Conservation (phyloP, 2,888 invertebrate species). For the Acanthosoma haemorrhoidale region DNA sequence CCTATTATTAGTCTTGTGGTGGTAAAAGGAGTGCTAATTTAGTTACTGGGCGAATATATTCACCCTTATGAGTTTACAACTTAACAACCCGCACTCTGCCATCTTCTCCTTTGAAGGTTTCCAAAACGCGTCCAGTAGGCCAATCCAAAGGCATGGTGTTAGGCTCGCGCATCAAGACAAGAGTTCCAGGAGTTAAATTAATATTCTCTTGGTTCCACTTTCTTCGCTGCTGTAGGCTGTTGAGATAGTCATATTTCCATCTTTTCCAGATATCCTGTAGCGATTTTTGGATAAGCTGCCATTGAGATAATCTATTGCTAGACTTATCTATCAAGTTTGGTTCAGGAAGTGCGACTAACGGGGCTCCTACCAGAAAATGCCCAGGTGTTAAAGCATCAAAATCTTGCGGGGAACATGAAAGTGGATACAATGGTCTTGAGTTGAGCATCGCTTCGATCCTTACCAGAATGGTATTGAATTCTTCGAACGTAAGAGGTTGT, state of each 20-base stretch:
- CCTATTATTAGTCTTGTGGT: too few species aligned
- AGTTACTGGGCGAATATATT: neutral
- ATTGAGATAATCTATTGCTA: neutral
- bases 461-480: conserved; percentile 14
- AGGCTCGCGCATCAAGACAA: neutral
- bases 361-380: too few species aligned
- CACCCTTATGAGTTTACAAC: neutral
- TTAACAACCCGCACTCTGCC: too few species aligned
- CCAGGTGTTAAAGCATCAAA: neutral
- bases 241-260: conserved; percentile 25
- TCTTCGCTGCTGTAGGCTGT: neutral
- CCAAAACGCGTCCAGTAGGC: neutral
- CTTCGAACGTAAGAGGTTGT: conserved; percentile 17
- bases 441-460: conserved; percentile 31
- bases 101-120: neutral
- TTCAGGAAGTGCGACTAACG: conserved; percentile 11
- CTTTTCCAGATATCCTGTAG: conserved; percentile 21
- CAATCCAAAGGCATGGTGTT: neutral
- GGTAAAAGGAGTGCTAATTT: neutral
- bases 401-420: conserved; percentile 20
- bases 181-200: neutral
- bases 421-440: conserved; percentile 26
- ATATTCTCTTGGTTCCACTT: neutral
- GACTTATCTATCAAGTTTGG: neutral
- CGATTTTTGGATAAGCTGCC: neutral